These are phyloP conservation scores for Sanderia malayensis DNA, from an alignment of 30 jellyfish, hydroid and myxozoan genomes.

Conservation along the genomic window DNA sequence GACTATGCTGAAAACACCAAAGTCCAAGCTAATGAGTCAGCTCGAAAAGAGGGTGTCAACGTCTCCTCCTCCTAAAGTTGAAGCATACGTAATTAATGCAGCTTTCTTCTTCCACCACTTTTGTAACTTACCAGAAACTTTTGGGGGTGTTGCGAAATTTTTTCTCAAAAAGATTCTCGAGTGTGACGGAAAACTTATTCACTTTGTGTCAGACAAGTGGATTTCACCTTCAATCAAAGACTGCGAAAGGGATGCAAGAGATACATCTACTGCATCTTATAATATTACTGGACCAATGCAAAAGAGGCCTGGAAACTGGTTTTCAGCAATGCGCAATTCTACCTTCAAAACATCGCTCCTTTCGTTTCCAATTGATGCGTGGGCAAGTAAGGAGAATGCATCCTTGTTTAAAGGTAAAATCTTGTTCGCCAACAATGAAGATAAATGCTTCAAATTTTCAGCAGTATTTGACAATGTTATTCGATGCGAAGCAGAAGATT, in stretches of 20 bases:
- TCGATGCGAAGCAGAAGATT: slow-evolving; percentile 9
- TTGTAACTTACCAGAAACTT: too few species aligned
- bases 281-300: neutral
- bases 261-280: neutral
- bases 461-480: neutral
- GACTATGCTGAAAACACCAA: neutral
- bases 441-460: slow-evolving; percentile 8
- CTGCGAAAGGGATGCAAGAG: slow-evolving; percentile 15
- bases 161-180: too few species aligned
- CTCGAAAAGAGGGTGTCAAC: too few species aligned
- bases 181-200: too few species aligned
- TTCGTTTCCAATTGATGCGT: neutral
- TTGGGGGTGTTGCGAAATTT: too few species aligned
- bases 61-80: too few species aligned
- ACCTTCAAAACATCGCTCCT: slow-evolving; percentile 2
- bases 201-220: slow-evolving; percentile 8
- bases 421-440: slow-evolving; percentile 10
- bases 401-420: neutral
- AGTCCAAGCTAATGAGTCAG: neutral
- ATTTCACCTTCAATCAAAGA: slow-evolving; percentile 5
- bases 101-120: too few species aligned
- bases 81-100: too few species aligned
- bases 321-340: slow-evolving; percentile 5
- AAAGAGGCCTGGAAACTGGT: slow-evolving; percentile 14
- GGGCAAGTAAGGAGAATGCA: slow-evolving; percentile 5